Evolutionary conservation across 2,797 vertebrate genomes (phyloP).

Genomic region (Yasuhikotakia modesta): DNA sequence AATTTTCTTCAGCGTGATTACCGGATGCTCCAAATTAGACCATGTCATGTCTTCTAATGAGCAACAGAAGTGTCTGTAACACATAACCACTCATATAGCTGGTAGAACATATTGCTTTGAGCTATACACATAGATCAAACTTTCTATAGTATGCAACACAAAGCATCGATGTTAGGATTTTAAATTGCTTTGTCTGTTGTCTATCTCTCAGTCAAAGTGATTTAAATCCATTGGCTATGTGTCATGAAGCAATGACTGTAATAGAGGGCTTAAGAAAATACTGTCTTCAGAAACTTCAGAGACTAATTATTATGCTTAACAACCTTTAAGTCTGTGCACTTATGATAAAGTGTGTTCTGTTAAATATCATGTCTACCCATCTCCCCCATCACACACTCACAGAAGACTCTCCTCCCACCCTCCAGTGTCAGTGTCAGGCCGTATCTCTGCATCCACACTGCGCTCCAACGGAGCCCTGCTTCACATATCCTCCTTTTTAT

Average conservation of each 20-base stretch:
- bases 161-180: neutral
- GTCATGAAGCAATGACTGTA: constrained; percentile 53
- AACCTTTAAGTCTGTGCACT: constrained; percentile 3
- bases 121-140: neutral
- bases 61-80: constrained; percentile 64
- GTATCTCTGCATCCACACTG: neutral
- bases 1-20: constrained; percentile 68
- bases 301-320: constrained; percentile 54
- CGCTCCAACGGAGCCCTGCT: constrained; percentile 6
- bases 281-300: constrained; percentile 26
- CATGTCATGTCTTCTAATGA: constrained; percentile 62
- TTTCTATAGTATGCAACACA: neutral
- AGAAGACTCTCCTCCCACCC: neutral
- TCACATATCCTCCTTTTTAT: constrained; percentile 47
- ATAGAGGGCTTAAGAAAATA: constrained; percentile 48
- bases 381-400: neutral
- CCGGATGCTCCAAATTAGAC: constrained; percentile 68
- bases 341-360: neutral
- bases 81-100: constrained; percentile 51
- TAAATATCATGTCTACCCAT: neutral
- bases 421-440: constrained; percentile 3
- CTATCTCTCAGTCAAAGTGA: constrained; percentile 14
- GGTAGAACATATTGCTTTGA: neutral
- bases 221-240: constrained; percentile 50
- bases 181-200: neutral